These are phyloP conservation scores for Drosophila kanekoi DNA, from an alignment of 2,888 invertebrate species.

Conservation along the genomic window DNA sequence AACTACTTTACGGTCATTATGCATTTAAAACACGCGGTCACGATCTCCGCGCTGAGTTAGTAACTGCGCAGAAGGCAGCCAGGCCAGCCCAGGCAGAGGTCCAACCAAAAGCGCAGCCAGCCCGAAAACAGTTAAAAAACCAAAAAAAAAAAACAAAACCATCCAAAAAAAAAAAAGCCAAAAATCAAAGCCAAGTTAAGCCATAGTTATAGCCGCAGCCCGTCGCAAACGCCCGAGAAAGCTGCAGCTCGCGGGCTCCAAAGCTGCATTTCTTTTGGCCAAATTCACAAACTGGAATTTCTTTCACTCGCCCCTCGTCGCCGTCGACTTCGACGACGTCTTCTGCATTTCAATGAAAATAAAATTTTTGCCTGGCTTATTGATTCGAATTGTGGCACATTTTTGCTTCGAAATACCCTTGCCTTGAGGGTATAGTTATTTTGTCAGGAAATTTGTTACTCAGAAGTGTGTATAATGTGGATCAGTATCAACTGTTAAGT, in stretches of 20 bases:
- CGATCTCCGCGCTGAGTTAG: constrained; percentile 84
- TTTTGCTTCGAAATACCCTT: constrained; percentile 21
- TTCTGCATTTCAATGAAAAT: constrained; percentile 75
- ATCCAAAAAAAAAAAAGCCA: constrained; percentile 38
- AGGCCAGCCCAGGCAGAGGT: constrained; percentile 37
- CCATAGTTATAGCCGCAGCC: constrained; percentile 38
- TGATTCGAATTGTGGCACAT: constrained; percentile 69
- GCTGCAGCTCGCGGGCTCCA: constrained; percentile 48
- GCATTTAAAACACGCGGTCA: constrained; percentile 85
- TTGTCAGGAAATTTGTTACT: no score
- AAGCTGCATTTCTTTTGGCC: constrained; percentile 68
- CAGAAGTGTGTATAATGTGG: no score
- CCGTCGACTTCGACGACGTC: constrained; percentile 46
- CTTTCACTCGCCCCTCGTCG: constrained; percentile 70
- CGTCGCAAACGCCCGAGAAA: constrained; percentile 66
- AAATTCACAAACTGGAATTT: constrained; percentile 69
- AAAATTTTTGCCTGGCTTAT: constrained; percentile 64
- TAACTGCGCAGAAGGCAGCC: constrained; percentile 70
- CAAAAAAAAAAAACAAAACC: constrained; percentile 2
- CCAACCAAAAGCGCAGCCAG: constrained; percentile 60
- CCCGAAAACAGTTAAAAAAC: constrained; percentile 45
- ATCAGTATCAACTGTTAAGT: no score
- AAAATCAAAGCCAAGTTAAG: constrained; percentile 64
- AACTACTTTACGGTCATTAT: constrained; percentile 85
- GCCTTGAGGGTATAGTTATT: no score